These are phyloP conservation scores for Chloropsis cyanopogon DNA, from an alignment of 2,113 vertebrate species.

Conservation along the genomic window DNA sequence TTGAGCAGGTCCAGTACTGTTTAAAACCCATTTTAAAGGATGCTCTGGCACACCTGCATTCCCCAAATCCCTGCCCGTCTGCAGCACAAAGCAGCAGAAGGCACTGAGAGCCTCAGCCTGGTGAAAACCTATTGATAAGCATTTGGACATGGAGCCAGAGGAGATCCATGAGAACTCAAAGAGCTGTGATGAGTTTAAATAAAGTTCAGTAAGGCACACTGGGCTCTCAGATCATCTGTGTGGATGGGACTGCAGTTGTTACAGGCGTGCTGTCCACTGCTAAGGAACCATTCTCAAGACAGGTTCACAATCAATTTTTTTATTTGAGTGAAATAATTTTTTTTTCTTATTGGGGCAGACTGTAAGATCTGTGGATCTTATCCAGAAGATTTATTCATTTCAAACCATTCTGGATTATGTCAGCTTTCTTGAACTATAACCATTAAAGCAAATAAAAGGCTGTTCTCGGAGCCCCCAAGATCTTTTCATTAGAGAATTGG, in stretches of 20 bases:
- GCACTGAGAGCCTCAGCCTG: not conserved
- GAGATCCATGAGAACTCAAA: not conserved
- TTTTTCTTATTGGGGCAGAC: not conserved
- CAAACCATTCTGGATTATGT: conserved; percentile 35
- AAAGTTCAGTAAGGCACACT: not conserved
- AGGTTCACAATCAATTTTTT: not conserved
- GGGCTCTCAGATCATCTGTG: not conserved
- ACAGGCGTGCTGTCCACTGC: not conserved
- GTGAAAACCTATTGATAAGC: not conserved
- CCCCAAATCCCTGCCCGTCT: not conserved
- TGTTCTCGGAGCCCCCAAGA: not conserved
- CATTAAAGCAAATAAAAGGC: conserved; percentile 31
- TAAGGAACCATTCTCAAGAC: not conserved
- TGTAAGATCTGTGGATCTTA: conserved; percentile 13
- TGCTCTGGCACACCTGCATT: not conserved
- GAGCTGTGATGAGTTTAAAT: not conserved
- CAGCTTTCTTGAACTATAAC: conserved; percentile 40
- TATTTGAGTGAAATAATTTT: not conserved
- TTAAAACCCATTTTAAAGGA: not conserved
- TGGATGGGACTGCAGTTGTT: not conserved
- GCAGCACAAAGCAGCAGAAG: not conserved
- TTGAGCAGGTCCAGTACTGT: not conserved
- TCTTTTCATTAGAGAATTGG: conserved; percentile 25
- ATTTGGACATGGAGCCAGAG: not conserved
- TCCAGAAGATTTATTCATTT: conserved; percentile 13